phyloP scores from a whole-genome alignment of 2,888 invertebrate genomes.

The Steinernema carpocapsae region DNA sequence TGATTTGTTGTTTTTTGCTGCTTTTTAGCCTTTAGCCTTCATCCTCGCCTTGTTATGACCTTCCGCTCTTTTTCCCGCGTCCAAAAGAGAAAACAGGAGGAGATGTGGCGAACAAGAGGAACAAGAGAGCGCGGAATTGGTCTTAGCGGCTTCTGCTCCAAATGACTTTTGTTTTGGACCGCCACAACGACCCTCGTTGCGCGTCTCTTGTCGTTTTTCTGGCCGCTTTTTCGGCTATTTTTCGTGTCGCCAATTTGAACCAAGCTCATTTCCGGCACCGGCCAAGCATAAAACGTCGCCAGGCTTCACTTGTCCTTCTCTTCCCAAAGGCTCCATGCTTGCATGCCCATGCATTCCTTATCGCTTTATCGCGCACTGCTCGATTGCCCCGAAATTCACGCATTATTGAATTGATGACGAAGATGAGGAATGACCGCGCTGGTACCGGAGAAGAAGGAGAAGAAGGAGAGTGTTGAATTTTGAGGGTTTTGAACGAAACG shows the following conservation, averaged over 20 bases:
- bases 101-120: background rate
- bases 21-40: background rate
- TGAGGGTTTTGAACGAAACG: background rate
- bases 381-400: background rate
- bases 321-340: background rate
- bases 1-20: conserved; percentile 20
- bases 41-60: background rate
- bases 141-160: background rate
- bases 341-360: conserved; percentile 7
- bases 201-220: background rate
- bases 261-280: conserved; percentile 11
- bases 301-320: no score
- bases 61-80: no score
- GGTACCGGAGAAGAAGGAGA: background rate
- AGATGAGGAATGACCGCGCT: no score
- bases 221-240: background rate
- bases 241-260: conserved; percentile 13
- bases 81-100: background rate
- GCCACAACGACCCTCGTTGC: background rate
- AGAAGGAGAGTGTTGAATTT: background rate
- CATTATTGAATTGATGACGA: background rate
- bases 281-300: no score
- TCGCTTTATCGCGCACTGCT: background rate
- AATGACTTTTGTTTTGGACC: conserved; percentile 25
- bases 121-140: background rate